Percentiles rank a stretch among this genome's conserved stretches.
Conservation (phyloP, 2,797 vertebrate species). For the Syngnathus rostellatus region DNA sequence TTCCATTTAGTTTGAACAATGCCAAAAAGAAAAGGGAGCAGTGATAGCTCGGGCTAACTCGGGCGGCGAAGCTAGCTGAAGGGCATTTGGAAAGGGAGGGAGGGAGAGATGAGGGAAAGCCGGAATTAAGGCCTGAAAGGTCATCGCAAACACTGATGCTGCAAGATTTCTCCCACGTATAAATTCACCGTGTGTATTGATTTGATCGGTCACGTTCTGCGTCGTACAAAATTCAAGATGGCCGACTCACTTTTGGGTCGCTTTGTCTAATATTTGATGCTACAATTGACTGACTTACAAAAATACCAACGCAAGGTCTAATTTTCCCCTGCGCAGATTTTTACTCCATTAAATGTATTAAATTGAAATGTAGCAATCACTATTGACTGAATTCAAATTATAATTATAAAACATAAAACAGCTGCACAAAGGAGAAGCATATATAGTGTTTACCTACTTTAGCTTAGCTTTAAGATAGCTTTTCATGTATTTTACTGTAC, state of each 20-base stretch:
- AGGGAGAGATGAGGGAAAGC: slow-evolving; percentile 1
- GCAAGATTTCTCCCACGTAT: neutral
- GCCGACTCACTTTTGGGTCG: neutral
- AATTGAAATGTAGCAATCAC: too few species aligned
- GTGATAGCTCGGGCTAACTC: slow-evolving; percentile 69
- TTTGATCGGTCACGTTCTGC: neutral
- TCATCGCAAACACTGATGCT: neutral
- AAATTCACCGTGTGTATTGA: neutral
- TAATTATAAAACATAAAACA: too few species aligned
- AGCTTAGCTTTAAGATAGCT: too few species aligned
- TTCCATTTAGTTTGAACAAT: slow-evolving; percentile 99
- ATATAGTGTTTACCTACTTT: too few species aligned
- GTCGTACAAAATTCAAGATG: neutral
- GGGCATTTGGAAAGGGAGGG: slow-evolving; percentile 1
- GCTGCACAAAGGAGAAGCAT: too few species aligned
- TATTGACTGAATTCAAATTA: too few species aligned
- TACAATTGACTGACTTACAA: neutral
- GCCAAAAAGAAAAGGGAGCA: slow-evolving; percentile 79
- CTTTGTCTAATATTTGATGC: too few species aligned
- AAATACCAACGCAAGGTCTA: neutral
- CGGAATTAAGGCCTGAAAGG: neutral
- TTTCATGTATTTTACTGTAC: neutral
- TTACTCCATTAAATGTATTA: too few species aligned
- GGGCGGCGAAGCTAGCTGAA: neutral
- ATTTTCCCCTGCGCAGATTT: too few species aligned